A percentile compares a stretch with the other conserved stretches of the same genome.
phyloP scores from a whole-genome alignment of 2,797 vertebrate genomes.

The Rhabdomys pumilio region DNA sequence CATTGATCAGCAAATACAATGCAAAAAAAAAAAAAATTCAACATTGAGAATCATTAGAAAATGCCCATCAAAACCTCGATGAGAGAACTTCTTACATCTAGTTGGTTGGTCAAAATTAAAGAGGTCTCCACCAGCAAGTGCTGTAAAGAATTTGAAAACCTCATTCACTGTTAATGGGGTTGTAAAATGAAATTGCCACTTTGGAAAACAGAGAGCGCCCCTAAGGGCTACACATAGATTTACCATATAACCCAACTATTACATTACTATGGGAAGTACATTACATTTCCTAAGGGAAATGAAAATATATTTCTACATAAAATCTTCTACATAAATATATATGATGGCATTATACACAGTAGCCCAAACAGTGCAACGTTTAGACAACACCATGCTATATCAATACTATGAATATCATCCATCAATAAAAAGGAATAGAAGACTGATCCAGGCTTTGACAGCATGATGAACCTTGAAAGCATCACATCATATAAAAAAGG shows the following conservation, averaged over 20 bases:
- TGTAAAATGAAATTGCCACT: slow-evolving; percentile 26
- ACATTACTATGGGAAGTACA: not conserved
- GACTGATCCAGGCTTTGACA: not conserved
- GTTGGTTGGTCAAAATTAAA: slow-evolving; percentile 34
- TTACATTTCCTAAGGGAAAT: not conserved
- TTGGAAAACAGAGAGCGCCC: slow-evolving; percentile 27
- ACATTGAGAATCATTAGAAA: slow-evolving; percentile 1
- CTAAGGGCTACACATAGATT: not conserved
- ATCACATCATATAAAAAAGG: not conserved
- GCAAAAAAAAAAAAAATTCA: slow-evolving; percentile 5
- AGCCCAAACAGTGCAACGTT: not conserved
- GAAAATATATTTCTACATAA: slow-evolving; percentile 9
- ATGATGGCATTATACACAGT: not conserved
- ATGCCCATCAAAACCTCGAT: slow-evolving; percentile 11
- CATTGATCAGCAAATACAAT: slow-evolving; percentile 10
- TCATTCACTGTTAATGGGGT: not conserved
- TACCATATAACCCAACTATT: not conserved
- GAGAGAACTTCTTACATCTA: not conserved
- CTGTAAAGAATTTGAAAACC: not conserved
- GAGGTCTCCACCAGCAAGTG: not conserved
- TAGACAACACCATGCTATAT: not conserved
- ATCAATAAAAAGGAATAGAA: not conserved
- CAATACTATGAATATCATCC: not conserved
- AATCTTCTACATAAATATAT: not conserved
- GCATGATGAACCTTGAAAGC: not conserved